Evolutionary conservation across 2,113 vertebrate species (phyloP).

Genomic region (Sceloporus tristichus): DNA sequence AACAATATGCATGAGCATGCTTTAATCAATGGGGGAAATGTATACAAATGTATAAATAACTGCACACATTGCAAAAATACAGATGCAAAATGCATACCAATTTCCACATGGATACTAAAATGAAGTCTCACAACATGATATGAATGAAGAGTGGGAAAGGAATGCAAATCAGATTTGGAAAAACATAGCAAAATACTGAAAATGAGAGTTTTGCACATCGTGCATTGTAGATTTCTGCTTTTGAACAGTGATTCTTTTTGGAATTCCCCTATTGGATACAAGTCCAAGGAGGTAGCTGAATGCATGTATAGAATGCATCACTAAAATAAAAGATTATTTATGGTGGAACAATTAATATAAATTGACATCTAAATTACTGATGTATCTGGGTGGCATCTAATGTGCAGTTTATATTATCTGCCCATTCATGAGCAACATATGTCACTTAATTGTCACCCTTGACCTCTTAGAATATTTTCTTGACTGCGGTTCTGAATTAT

Average conservation of each 20-base stretch:
- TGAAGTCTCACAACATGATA: neutral
- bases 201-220: neutral
- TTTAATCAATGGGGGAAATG: no score
- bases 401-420: constrained; percentile 16
- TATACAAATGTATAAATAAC: no score
- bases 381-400: constrained; percentile 14
- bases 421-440: constrained; percentile 26
- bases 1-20: neutral
- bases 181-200: neutral
- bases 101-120: neutral
- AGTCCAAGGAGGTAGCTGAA: neutral
- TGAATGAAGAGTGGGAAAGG: neutral
- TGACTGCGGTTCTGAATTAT: constrained; percentile 24
- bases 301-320: no score
- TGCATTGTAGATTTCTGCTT: neutral
- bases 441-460: constrained; percentile 22
- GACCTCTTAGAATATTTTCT: constrained; percentile 26
- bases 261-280: neutral
- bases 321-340: constrained; percentile 12
- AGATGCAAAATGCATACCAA: neutral
- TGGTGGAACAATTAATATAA: constrained; percentile 13
- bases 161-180: neutral
- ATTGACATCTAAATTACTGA: constrained; percentile 3
- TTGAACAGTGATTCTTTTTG: neutral
- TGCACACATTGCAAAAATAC: no score